phyloP scores from a whole-genome alignment of 2,113 vertebrate genomes.

The Cyanoderma ruficeps region DNA sequence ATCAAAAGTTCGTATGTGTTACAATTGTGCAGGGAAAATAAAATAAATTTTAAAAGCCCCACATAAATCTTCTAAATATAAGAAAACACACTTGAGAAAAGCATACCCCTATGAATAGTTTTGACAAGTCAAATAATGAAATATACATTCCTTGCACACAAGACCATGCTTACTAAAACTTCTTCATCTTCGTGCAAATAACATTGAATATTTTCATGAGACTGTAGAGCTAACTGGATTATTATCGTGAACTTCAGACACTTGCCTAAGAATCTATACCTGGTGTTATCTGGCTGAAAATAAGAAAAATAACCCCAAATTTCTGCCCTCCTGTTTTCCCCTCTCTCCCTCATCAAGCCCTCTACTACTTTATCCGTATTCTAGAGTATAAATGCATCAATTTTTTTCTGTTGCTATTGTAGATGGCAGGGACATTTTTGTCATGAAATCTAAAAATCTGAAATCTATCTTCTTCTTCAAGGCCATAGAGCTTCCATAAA shows the following conservation, averaged over 20 bases:
- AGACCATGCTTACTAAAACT: not conserved
- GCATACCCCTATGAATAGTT: not conserved
- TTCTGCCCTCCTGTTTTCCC: accelerated
- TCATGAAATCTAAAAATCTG: not conserved
- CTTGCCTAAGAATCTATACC: not conserved
- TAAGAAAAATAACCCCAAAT: not conserved
- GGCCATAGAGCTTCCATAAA: not conserved
- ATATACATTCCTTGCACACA: not conserved
- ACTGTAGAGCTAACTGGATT: not conserved
- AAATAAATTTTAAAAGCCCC: not conserved
- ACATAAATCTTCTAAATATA: not conserved
- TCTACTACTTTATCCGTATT: not conserved
- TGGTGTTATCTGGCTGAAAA: not conserved
- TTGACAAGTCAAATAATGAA: not conserved
- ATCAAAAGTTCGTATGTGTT: not conserved
- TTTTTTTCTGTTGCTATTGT: not conserved
- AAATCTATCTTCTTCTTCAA: not conserved
- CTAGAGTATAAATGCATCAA: not conserved
- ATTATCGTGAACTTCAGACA: not conserved
- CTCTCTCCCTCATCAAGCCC: accelerated
- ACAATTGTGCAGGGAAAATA: not conserved
- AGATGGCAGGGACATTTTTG: accelerated
- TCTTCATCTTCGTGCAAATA: not conserved
- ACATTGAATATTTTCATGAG: not conserved
- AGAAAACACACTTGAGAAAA: not conserved